Evolutionary conservation across 2,797 vertebrate species (phyloP), one percentile per base, ranked within the genome.

Genomic region (Stomatorhinus walkeri): DNA sequence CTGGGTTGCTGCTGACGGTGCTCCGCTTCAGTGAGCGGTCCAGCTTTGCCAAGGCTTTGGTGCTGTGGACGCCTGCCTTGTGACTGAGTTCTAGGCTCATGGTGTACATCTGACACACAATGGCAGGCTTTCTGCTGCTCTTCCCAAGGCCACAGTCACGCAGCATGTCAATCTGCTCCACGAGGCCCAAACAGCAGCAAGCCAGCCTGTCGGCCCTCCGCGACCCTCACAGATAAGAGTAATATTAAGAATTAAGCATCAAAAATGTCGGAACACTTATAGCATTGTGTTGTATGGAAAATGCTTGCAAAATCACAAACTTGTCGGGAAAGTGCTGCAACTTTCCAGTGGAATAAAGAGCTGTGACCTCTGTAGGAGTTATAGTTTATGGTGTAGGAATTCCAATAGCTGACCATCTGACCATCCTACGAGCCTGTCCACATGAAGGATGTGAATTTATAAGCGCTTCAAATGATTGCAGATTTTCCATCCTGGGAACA

Each of bases 31-130:
- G 85, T 40, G 19, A n/a, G 24, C 16, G 32, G 14, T n/a, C 9
- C 51, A 88, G 85, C 88, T 85, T 88, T 91, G 89, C 89, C 89
- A 91, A 91, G 64, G 83, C 87, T 88, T 83, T 32, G 54, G 46
- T 72, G 64, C 88, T 86, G 79, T 88, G 89, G 83, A 61, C 83
- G 64, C 52, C 19, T 32, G 90, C 92, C 95, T 90, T 95, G 94
- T 96, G 96, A 96, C 94, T 87, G 4, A 32, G 89, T 87, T 81
- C 87, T 95, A 95, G 95, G 93, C 90, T 5, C 90, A 24, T 3
- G 7, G 40, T 43, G 46, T n/a, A 48, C 40, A 22, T 91, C 88
- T 91, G 88, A 91, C 89, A 90, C 87, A 92, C 91, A 94, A 94
- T 90, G 79, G 79, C 36, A 48, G 14, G 89, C 92, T 94, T 93